Conservation (phyloP, 2,113 vertebrate species). For the Catharus bicknelli region DNA sequence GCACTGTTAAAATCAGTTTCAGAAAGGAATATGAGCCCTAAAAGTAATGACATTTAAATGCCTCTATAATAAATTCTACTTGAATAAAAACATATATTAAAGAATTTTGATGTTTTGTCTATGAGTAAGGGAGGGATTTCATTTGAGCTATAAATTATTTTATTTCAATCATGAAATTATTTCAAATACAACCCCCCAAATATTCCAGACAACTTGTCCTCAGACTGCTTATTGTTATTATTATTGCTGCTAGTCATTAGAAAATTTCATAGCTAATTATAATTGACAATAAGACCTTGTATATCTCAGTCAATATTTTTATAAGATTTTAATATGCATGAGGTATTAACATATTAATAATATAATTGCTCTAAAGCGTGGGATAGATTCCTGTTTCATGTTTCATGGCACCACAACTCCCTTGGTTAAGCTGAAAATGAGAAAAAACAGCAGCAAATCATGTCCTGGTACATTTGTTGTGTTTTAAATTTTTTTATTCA, state of each 20-base stretch:
- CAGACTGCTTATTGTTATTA: conserved; percentile 41
- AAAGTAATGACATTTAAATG: not conserved
- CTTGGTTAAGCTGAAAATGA: not conserved
- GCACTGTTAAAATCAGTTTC: too few relatives aligned
- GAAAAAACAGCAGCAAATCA: not conserved
- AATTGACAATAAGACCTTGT: conserved; percentile 38
- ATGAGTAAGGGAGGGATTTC: not conserved
- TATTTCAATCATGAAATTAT: not conserved
- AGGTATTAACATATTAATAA: conserved; percentile 5
- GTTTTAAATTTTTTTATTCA: not conserved
- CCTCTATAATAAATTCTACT: not conserved
- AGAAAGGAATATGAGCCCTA: too few relatives aligned
- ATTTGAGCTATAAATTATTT: not conserved
- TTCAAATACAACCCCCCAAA: not conserved
- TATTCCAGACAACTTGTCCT: not conserved
- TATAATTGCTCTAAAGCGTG: conserved; percentile 6
- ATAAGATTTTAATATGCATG: conserved; percentile 32
- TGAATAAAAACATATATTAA: not conserved
- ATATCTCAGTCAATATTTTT: conserved; percentile 52
- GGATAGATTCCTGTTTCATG: not conserved
- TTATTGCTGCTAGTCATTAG: conserved; percentile 36
- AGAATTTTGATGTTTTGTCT: not conserved
- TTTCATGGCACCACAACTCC: not conserved
- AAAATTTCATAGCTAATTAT: conserved; percentile 35
- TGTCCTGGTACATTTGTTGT: not conserved